Conservation (phyloP, 2,797 vertebrate species). For the Clamator glandarius region DNA sequence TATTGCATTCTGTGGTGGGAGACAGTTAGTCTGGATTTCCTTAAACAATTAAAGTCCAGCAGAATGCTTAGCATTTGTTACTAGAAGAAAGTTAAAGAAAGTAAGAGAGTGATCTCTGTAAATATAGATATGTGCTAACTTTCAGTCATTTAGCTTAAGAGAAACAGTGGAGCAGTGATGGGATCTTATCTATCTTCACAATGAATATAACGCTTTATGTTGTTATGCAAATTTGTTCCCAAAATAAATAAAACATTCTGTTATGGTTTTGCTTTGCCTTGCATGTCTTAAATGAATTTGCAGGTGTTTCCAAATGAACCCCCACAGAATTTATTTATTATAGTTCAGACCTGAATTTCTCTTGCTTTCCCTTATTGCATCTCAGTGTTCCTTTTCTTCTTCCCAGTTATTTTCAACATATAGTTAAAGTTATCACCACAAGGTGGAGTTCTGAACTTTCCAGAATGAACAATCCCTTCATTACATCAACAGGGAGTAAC, state of each 20-base stretch:
- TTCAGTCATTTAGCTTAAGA: neutral
- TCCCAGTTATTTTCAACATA: neutral
- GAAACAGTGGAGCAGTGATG: neutral
- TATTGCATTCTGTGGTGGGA: neutral
- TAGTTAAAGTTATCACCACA: constrained; percentile 54
- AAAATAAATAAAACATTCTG: neutral
- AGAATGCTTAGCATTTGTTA: neutral
- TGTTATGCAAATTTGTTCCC: neutral
- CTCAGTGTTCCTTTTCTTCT: neutral
- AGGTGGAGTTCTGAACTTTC: constrained; percentile 66
- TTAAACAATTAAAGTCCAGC: neutral
- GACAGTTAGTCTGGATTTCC: neutral
- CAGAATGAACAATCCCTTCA: neutral
- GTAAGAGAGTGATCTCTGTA: neutral
- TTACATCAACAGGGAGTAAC: neutral
- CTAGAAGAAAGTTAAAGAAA: neutral
- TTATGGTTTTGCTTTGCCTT: neutral
- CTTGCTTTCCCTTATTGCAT: neutral
- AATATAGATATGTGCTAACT: neutral
- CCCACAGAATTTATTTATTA: neutral
- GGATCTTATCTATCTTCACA: neutral
- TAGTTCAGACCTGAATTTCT: neutral
- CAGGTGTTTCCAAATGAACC: neutral
- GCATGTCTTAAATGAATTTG: neutral
- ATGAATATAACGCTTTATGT: neutral